Evolutionary conservation across 2,113 vertebrate genomes (phyloP).

Genomic region (Rhineura floridana): DNA sequence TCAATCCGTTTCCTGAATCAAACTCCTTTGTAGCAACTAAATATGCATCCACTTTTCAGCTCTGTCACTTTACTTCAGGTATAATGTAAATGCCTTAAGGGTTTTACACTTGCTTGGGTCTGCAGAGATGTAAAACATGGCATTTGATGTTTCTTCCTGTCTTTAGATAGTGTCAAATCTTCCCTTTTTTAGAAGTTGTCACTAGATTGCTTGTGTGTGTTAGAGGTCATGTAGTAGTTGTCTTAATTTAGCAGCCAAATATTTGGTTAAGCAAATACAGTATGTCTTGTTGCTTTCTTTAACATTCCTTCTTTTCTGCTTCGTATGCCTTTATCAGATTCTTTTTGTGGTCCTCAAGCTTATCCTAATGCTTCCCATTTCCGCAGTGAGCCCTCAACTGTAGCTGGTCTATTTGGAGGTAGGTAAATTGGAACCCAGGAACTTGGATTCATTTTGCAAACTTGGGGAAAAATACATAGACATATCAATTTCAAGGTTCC

Average conservation of each 20-base stretch:
- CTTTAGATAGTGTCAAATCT: slow-evolving; percentile 23
- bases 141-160: slow-evolving; percentile 47
- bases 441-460: neutral
- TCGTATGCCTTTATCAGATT: slow-evolving; percentile 80
- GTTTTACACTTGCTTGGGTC: slow-evolving; percentile 44
- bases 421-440: slow-evolving; percentile 66
- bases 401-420: slow-evolving; percentile 90
- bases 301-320: slow-evolving; percentile 65
- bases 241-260: slow-evolving; percentile 31
- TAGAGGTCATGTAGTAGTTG: slow-evolving; percentile 39
- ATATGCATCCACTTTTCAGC: slow-evolving; percentile 85
- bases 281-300: slow-evolving; percentile 58
- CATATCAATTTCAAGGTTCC: neutral
- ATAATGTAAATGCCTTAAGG: slow-evolving; percentile 70
- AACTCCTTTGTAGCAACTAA: slow-evolving; percentile 84
- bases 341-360: slow-evolving; percentile 85
- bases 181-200: slow-evolving; percentile 39
- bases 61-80: slow-evolving; percentile 86
- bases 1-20: slow-evolving; percentile 89
- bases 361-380: slow-evolving; percentile 86
- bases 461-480: neutral
- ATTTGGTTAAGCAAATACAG: slow-evolving; percentile 38
- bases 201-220: slow-evolving; percentile 37
- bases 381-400: slow-evolving; percentile 82
- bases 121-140: slow-evolving; percentile 57